These are phyloP conservation scores for Limanda limanda DNA, from an alignment of 2,113 vertebrate genomes.

Conservation along the genomic window DNA sequence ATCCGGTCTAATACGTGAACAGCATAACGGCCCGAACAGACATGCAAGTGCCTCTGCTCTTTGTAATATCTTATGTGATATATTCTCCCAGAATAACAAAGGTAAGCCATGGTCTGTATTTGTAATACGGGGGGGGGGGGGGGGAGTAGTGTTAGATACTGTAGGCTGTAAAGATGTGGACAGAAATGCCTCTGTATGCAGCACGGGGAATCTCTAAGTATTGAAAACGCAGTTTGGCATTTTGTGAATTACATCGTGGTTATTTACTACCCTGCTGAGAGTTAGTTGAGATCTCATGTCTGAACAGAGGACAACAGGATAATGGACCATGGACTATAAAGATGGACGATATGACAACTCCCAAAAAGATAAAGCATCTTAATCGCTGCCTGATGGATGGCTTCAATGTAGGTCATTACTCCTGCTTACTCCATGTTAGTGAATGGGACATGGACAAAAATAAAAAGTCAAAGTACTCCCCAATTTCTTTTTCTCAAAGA, in stretches of 20 bases:
- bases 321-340: neutral
- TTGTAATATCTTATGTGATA: conserved; percentile 14
- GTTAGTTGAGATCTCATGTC: no score
- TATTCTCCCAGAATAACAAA: conserved; percentile 2
- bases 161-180: neutral
- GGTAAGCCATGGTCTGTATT: conserved; percentile 12
- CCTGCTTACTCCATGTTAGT: no score
- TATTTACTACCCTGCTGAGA: no score
- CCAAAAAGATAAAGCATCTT: no score
- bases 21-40: conserved; percentile 33
- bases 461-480: no score
- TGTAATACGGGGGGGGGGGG: neutral
- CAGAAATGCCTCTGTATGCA: neutral
- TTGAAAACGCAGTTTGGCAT: neutral
- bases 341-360: neutral
- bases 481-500: no score
- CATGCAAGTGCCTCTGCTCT: conserved; percentile 21
- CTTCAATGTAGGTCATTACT: no score
- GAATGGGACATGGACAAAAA: no score
- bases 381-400: no score
- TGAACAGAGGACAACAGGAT: neutral
- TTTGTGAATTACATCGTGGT: no score
- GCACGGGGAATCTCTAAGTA: neutral
- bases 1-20: conserved; percentile 44
- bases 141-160: neutral